Conservation (phyloP, 2,888 invertebrate genomes). For the Cantharis flavilabris region DNA sequence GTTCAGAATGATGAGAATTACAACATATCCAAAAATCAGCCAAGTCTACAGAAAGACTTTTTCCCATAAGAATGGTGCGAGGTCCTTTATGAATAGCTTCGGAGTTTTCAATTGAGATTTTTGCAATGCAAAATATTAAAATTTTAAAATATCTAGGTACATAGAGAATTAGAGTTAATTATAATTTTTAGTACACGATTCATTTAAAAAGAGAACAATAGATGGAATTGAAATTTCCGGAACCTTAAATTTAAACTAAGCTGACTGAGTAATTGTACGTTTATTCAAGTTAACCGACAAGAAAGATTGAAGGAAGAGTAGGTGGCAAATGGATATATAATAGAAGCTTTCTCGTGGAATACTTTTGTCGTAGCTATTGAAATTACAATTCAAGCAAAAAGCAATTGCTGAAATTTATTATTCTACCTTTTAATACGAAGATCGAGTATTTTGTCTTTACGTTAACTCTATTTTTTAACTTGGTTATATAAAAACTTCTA, state of each 20-base stretch:
- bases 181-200: background rate
- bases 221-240: slow-evolving; percentile 6
- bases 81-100: background rate
- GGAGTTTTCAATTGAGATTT: background rate
- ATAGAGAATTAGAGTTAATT: background rate
- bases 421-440: slow-evolving; percentile 38
- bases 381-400: slow-evolving; percentile 37
- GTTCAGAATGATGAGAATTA: no score
- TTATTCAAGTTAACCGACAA: slow-evolving; percentile 42
- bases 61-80: no score
- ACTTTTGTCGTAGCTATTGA: slow-evolving; percentile 35
- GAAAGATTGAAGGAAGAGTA: slow-evolving; percentile 34
- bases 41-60: no score
- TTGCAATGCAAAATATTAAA: background rate
- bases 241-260: slow-evolving; percentile 31
- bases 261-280: slow-evolving; percentile 40
- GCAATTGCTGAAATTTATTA: slow-evolving; percentile 40
- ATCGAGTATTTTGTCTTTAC: slow-evolving; percentile 34
- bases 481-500: slow-evolving; percentile 34
- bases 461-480: slow-evolving; percentile 32
- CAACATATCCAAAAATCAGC: no score
- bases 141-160: background rate
- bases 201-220: background rate
- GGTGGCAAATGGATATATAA: slow-evolving; percentile 38
- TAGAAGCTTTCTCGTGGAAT: slow-evolving; percentile 36